A percentile compares a stretch with the other conserved stretches of the same genome.
phyloP scores from a whole-genome alignment of 1,140 invertebrate species.

The Drosophila chauvacae region DNA sequence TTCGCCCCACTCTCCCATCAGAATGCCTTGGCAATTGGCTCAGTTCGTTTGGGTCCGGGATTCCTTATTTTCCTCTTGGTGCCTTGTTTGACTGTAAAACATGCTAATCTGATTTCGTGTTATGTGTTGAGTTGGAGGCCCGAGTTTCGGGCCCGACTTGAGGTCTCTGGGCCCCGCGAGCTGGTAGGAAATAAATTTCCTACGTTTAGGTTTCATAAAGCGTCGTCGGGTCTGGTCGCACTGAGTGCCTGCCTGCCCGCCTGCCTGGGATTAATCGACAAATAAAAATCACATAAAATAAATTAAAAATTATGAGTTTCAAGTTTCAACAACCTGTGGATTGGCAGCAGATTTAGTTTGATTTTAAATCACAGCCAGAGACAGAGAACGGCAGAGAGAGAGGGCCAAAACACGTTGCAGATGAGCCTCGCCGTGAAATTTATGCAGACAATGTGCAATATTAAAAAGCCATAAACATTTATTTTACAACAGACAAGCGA shows the following conservation, averaged over 20 bases:
- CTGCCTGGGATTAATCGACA: constrained; percentile 75
- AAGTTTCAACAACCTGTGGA: constrained; percentile 78
- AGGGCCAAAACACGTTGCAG: constrained; percentile 58
- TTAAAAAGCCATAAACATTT: constrained; percentile 83
- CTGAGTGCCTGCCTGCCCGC: constrained; percentile 25
- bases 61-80: constrained; percentile 33
- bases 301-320: constrained; percentile 84
- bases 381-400: constrained; percentile 12
- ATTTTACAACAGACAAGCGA: constrained; percentile 76
- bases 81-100: constrained; percentile 76
- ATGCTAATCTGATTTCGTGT: constrained; percentile 83
- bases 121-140: constrained; percentile 72
- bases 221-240: constrained; percentile 57
- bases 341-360: constrained; percentile 80
- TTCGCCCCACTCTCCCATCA: constrained; percentile 28
- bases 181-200: constrained; percentile 76
- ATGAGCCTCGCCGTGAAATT: constrained; percentile 63
- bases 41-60: constrained; percentile 55
- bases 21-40: constrained; percentile 70
- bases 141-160: constrained; percentile 30
- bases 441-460: constrained; percentile 82
- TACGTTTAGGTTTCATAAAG: constrained; percentile 83
- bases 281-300: constrained; percentile 84
- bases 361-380: constrained; percentile 65
- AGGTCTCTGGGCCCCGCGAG: constrained; percentile 13